A percentile compares a stretch with the other conserved stretches of the same genome.
Conservation (phyloP, 2,113 vertebrate species). For the Symphodus melops region DNA sequence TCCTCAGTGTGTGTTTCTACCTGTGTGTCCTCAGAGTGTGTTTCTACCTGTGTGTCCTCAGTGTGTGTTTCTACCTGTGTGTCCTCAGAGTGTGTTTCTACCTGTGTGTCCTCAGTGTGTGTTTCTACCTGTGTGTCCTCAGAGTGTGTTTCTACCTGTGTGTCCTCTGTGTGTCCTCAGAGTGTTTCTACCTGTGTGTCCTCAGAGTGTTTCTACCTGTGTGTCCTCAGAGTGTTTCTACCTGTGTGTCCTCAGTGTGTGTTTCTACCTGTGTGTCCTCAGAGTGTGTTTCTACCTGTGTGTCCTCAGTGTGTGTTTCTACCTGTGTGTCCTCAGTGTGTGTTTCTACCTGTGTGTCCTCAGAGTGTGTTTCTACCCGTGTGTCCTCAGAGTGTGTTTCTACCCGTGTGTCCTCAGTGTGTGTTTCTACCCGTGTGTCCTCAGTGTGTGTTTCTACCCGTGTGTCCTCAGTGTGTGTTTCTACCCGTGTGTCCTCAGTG, state of each 20-base stretch:
- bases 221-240: conserved; percentile 6
- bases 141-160: background rate
- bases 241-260: conserved; percentile 23
- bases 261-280: conserved; percentile 50
- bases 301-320: background rate
- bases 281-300: conserved; percentile 52
- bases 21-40: no score
- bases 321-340: conserved; percentile 42
- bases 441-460: conserved; percentile 43
- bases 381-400: no score
- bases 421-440: conserved; percentile 48
- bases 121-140: background rate
- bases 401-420: conserved; percentile 40
- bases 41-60: conserved; percentile 49
- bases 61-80: conserved; percentile 46
- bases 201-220: conserved; percentile 47
- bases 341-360: conserved; percentile 40
- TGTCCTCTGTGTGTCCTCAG: no score
- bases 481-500: conserved; percentile 39
- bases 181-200: conserved; percentile 42
- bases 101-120: conserved; percentile 27
- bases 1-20: no score
- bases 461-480: background rate
- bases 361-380: background rate
- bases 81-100: conserved; percentile 11